Percentiles rank a stretch among this genome's conserved stretches.
Evolutionary conservation across 2,797 vertebrate genomes (phyloP).

Genomic region (Neosilurus mollespiculum): DNA sequence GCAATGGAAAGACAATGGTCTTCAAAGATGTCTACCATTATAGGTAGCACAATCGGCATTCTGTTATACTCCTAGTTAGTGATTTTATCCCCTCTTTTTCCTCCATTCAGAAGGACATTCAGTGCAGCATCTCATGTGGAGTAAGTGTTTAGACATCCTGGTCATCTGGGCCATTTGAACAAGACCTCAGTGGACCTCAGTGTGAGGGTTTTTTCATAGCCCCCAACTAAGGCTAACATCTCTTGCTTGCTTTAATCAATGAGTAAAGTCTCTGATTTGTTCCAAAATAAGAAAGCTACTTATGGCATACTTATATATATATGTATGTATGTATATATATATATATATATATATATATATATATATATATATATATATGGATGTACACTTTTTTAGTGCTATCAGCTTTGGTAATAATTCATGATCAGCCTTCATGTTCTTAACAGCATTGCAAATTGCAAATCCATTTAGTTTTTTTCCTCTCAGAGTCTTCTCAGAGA

Average conservation of each 20-base stretch:
- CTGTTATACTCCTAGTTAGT: slow-evolving; percentile 14
- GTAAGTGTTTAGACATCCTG: slow-evolving; percentile 43
- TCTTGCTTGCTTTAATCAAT: slow-evolving; percentile 24
- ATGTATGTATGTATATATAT: not conserved
- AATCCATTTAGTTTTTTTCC: slow-evolving; percentile 60
- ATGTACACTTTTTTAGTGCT: slow-evolving; percentile 69
- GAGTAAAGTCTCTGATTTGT: slow-evolving; percentile 65
- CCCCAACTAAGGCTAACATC: slow-evolving; percentile 38
- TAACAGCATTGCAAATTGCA: slow-evolving; percentile 76
- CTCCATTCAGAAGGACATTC: slow-evolving; percentile 17
- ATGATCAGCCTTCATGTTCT: slow-evolving; percentile 82
- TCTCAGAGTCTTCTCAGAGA: slow-evolving; percentile 65
- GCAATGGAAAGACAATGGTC: slow-evolving; percentile 11
- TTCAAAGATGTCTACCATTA: slow-evolving; percentile 25
- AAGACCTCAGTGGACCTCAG: slow-evolving; percentile 26
- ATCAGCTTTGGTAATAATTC: slow-evolving; percentile 99
- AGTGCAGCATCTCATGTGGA: slow-evolving; percentile 48
- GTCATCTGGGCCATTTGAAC: slow-evolving; percentile 20
- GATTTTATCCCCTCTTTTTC: not conserved
- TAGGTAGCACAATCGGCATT: slow-evolving; percentile 33
- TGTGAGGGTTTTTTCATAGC: slow-evolving; percentile 15
- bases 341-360: slow-evolving; percentile 4
- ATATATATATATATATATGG: not conserved
- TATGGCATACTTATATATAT: slow-evolving; percentile 82
- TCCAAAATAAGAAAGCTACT: slow-evolving; percentile 88